Evolutionary conservation across 2,113 vertebrate species (phyloP).

Genomic region (Microcebus murinus): DNA sequence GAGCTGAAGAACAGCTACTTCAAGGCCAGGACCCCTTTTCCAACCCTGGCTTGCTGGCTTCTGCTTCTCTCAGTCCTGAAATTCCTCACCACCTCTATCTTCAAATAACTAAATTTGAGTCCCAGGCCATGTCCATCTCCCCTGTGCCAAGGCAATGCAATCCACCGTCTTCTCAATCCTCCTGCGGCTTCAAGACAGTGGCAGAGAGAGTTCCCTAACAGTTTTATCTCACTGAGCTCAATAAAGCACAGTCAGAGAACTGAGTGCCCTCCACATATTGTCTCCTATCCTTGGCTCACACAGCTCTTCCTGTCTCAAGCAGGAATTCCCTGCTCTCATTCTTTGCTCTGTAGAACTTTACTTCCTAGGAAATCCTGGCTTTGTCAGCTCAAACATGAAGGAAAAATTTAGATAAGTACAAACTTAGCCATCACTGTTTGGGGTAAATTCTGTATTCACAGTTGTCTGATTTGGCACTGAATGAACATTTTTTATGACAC

Average conservation of each 20-base stretch:
- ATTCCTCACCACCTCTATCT: background rate
- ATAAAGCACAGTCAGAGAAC: background rate
- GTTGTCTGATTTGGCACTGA: background rate
- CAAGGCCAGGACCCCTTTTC: too few relatives aligned
- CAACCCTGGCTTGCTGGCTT: background rate
- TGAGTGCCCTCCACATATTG: background rate
- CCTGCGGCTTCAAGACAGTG: background rate
- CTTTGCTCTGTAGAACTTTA: background rate
- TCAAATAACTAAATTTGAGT: background rate
- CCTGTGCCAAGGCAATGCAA: background rate
- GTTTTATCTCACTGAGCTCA: background rate
- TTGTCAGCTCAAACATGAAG: background rate
- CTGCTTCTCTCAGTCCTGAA: background rate
- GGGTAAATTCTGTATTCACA: background rate
- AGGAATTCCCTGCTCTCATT: background rate
- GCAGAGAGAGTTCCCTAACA: background rate
- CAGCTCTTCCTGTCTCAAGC: background rate
- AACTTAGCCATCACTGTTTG: background rate
- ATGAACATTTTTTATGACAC: background rate
- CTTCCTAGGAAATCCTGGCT: background rate
- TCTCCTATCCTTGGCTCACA: background rate
- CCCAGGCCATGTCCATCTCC: background rate
- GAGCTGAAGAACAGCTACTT: background rate
- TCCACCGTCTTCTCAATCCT: background rate
- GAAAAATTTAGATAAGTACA: background rate